Evolutionary conservation across 2,113 vertebrate genomes (phyloP).

Genomic region (Alexandromys fortis): DNA sequence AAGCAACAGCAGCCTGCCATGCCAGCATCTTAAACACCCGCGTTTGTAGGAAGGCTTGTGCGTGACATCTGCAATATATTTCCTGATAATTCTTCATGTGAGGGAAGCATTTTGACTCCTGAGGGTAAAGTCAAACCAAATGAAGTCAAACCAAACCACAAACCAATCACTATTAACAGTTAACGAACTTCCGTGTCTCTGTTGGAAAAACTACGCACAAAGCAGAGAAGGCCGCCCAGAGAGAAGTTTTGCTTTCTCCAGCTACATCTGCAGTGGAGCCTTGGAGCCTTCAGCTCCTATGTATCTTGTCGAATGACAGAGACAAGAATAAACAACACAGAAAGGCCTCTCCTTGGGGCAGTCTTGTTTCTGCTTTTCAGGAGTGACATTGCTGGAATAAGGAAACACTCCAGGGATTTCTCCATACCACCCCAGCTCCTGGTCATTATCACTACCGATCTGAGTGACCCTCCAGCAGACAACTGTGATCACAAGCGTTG

Average conservation of each 20-base stretch:
- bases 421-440: neutral
- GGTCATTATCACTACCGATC: neutral
- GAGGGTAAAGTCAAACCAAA: neutral
- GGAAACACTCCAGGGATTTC: neutral
- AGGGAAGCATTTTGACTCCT: neutral
- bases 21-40: neutral
- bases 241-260: neutral
- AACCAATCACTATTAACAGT: neutral
- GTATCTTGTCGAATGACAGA: neutral
- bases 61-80: neutral
- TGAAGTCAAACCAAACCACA: neutral
- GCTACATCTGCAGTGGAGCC: neutral
- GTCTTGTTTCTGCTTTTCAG: neutral
- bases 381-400: neutral
- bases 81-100: constrained; percentile 11
- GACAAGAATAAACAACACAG: neutral
- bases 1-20: neutral
- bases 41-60: neutral
- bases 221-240: neutral
- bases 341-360: neutral
- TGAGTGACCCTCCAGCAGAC: neutral
- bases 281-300: neutral
- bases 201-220: neutral
- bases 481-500: neutral
- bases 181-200: neutral